These are phyloP conservation scores for Lichenostomus cassidix DNA, from an alignment of 2,113 vertebrate genomes.

Conservation along the genomic window DNA sequence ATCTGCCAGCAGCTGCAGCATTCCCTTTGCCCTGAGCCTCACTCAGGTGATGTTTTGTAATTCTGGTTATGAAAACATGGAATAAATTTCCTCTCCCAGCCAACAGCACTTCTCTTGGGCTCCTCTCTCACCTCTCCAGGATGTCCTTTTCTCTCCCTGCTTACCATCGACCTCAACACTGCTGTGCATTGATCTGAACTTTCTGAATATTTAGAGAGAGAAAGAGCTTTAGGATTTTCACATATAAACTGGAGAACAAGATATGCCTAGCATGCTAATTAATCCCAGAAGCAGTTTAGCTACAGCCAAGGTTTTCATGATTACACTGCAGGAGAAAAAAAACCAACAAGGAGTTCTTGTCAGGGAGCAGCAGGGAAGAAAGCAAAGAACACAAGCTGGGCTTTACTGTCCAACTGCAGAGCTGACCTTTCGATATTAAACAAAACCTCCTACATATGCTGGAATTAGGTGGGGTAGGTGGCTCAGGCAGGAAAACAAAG, in stretches of 20 bases:
- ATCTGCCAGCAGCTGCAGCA: background rate
- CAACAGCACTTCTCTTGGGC: background rate
- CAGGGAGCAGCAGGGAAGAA: background rate
- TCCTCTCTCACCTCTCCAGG: background rate
- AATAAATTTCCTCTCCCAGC: background rate
- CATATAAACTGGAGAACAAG: background rate
- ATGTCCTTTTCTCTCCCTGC: background rate
- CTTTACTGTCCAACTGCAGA: background rate
- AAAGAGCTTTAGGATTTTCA: background rate
- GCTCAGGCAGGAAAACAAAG: background rate
- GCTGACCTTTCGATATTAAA: slow-evolving; percentile 24
- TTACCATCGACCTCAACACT: background rate
- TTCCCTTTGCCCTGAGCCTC: background rate
- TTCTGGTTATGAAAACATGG: background rate
- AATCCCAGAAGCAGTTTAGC: background rate
- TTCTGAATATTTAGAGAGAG: background rate
- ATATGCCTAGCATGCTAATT: background rate
- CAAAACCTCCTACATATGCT: background rate
- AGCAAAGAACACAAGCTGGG: background rate
- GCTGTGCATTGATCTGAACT: background rate
- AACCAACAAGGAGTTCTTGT: background rate
- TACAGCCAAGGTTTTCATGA: background rate
- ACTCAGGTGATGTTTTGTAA: background rate
- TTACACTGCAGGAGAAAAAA: background rate
- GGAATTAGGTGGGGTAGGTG: background rate